Evolutionary conservation across 2,797 vertebrate genomes (phyloP).

Genomic region (Gymnoscopelus microlampas): DNA sequence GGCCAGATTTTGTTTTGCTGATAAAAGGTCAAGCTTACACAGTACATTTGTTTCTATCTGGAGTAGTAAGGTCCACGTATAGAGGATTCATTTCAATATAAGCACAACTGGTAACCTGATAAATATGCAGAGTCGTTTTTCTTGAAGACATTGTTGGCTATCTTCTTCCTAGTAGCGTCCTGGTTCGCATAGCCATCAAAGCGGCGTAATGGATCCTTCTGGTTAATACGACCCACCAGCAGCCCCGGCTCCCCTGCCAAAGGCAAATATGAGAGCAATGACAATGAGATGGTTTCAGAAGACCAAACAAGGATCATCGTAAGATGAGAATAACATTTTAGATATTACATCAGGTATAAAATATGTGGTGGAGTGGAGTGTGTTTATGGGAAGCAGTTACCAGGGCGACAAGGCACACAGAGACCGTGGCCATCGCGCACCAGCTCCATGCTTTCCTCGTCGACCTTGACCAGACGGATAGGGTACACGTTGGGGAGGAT

Average conservation of each 20-base stretch:
- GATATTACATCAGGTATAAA: not conserved
- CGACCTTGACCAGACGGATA: conserved; percentile 88
- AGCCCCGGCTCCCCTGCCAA: conserved; percentile 87
- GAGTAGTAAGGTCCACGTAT: not conserved
- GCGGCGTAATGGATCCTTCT: conserved; percentile 88
- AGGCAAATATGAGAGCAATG: conserved; percentile 1
- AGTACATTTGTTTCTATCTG: not conserved
- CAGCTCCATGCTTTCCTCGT: conserved; percentile 90
- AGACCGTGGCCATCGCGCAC: conserved; percentile 85
- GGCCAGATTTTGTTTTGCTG: too few species aligned
- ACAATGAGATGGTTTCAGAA: not conserved
- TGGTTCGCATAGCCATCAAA: conserved; percentile 91
- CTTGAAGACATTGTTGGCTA: conserved; percentile 85
- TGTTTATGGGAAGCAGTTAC: conserved; percentile 66
- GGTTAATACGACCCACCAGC: conserved; percentile 90
- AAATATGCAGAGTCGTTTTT: conserved; percentile 90
- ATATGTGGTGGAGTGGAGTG: too few species aligned
- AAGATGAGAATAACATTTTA: not conserved
- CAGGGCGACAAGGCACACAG: conserved; percentile 86
- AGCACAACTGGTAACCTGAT: conserved; percentile 80
- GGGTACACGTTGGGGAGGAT: conserved; percentile 90
- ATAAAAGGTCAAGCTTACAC: too few species aligned
- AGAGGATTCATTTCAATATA: not conserved
- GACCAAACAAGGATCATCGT: conserved; percentile 10
- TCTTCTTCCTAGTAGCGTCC: conserved; percentile 90